Evolutionary conservation across 2,113 vertebrate species (phyloP), one percentile per base, ranked within the genome.

Genomic region (Pedionomus torquatus): DNA sequence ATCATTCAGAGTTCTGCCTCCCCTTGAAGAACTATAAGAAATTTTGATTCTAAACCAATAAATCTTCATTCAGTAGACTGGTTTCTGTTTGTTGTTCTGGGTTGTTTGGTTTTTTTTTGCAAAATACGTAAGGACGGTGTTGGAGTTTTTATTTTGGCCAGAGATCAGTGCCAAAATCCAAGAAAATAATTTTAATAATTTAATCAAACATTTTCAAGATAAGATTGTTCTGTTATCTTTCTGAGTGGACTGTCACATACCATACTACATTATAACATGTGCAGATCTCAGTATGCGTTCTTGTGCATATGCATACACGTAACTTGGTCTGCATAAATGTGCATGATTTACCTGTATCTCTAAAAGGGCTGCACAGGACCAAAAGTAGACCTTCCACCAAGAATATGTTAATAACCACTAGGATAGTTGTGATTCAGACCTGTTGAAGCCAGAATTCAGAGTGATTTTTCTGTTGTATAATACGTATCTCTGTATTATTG

Each of bases 1-100:
- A 90, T 69, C 49, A 21, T 93, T 57, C 2, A 0, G 21, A 26
- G 9, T 71, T 85, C 60, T 93, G 6, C 41, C 2, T 89, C 24
- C 9, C 46, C 31, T 93, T 70, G 55, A 93, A 75, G 61, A 77
- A 80, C 35, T 79, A 51, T 37, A 83, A 89, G 71, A 97, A 95
- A 85, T 91, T 72, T 93, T 87, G 5, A 44, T 90, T 96, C n/a
- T 83, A 91, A 97, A 98, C n/a, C 54, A 93, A 84, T 61, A 96
- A 95, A 91, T 83, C 81, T 94, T 95, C 81, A 90, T 72, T 90
- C 54, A 61, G 60, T 31, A 96, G 78, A 76, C 63, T 93, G 7
- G 5, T 39, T 17, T 87, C 95, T 15, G 68, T 88, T 92, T 94
- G 13, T 96, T 88, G 9, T 30, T 65, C 28, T n/a, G 39, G 37